phyloP scores from a whole-genome alignment of 2,888 invertebrate genomes.

The Bellardia pandia region DNA sequence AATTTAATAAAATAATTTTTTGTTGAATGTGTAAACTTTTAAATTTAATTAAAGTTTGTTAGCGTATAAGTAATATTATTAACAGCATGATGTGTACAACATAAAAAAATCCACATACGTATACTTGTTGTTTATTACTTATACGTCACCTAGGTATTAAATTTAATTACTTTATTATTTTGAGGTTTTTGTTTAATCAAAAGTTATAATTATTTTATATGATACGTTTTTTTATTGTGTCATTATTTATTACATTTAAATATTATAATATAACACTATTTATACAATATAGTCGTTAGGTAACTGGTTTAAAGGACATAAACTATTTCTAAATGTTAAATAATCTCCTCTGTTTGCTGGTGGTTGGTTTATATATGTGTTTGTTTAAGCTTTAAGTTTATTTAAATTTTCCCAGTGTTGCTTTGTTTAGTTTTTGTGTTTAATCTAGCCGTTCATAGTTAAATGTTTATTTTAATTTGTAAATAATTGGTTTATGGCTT shows the following conservation, averaged over 20 bases:
- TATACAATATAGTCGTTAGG: neutral
- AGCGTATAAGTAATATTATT: constrained; percentile 72
- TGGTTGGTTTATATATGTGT: too few relatives aligned
- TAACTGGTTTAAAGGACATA: neutral
- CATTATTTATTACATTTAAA: constrained; percentile 16
- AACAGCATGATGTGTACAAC: constrained; percentile 55
- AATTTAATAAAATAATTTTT: constrained; percentile 51
- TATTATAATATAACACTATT: constrained; percentile 17
- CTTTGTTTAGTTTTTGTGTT: neutral
- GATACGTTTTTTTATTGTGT: neutral
- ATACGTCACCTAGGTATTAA: constrained; percentile 69
- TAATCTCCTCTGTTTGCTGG: neutral
- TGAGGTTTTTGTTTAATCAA: constrained; percentile 53
- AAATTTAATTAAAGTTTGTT: constrained; percentile 73
- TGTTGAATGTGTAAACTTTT: constrained; percentile 60
- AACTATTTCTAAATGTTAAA: constrained; percentile 14
- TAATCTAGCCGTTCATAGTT: neutral
- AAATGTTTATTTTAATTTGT: neutral
- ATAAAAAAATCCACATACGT: neutral
- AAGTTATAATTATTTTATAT: constrained; percentile 58
- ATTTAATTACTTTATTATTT: constrained; percentile 70
- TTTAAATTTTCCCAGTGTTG: neutral
- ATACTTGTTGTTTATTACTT: constrained; percentile 52
- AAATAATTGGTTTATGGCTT: constrained; percentile 23
- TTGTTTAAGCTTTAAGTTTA: neutral